Evolutionary conservation across 2,797 vertebrate genomes (phyloP).

Genomic region (Anguilla megastoma): DNA sequence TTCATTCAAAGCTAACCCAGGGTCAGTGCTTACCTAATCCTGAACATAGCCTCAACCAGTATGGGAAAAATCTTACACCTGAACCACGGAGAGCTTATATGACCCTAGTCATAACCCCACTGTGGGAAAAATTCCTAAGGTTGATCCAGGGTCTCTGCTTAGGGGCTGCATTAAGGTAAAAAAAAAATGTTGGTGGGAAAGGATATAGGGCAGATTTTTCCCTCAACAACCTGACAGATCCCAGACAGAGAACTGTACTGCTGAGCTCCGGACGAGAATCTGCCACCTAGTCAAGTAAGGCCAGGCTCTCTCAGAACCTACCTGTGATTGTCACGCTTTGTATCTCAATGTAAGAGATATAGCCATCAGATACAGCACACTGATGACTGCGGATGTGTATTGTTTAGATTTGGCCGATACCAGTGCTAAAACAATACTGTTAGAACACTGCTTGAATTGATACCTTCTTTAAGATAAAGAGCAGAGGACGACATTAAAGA

Average conservation of each 20-base stretch:
- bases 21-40: too few relatives aligned
- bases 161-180: not conserved
- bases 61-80: too few relatives aligned
- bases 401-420: too few relatives aligned
- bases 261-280: constrained; percentile 66
- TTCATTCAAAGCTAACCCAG: too few relatives aligned
- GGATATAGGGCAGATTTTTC: too few relatives aligned
- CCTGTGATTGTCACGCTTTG: not conserved
- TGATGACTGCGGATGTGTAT: not conserved
- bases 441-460: too few relatives aligned
- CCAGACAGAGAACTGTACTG: constrained; percentile 65
- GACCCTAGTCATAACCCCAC: not conserved
- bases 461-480: too few relatives aligned
- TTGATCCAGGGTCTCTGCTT: not conserved
- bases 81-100: too few relatives aligned
- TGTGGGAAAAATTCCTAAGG: not conserved
- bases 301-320: not conserved
- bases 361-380: not conserved
- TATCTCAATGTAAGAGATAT: not conserved
- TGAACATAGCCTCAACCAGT: too few relatives aligned
- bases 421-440: too few relatives aligned
- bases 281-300: constrained; percentile 84
- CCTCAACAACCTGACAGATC: constrained; percentile 69
- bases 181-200: not conserved
- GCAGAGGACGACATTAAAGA: too few relatives aligned